Evolutionary conservation across 2,113 vertebrate species (phyloP), one percentile per base, ranked within the genome.

Genomic region (Atrichornis clamosus): DNA sequence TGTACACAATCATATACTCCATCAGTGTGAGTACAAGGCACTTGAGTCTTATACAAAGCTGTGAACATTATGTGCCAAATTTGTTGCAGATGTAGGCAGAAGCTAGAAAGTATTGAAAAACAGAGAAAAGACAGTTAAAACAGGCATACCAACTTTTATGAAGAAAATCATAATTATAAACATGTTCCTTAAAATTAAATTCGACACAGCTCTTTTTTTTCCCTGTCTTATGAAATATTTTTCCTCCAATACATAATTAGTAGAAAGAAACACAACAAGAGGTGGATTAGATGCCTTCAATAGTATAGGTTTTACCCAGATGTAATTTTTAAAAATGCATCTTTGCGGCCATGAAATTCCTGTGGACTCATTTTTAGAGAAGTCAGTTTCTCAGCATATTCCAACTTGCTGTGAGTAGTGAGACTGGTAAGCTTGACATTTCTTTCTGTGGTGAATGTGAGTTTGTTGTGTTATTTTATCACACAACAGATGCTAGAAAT

Each of bases 301-400:
- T 22, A 42, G 13, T 24, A 8, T 0, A 33, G 41, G 10, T 62
- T 83, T 82, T 75, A 37, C 32, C 11, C 60, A 75, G 77, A 16
- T 75, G 33, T 42, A 33, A 47, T 65, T 88, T 84, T 58, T 5
- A 69, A 95, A 94, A 82, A 80, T 88, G n/a, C 18, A 6, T 74
- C 47, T 96, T 96, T 96, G 78, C 73, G 95, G 81, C 41, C 53
- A 47, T 80, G 58, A 84, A 74, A 70, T 28, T 96, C 89, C 44
- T 74, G 44, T 46, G 70, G 59, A 41, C 64, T 92, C 64, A 72
- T 30, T 96, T 92, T 96, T 58, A 75, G 37, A 73, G 83, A 91
- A 96, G 55, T 82, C 86, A 92, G 41, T 90, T 93, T 98, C 91
- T 95, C 80, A 74, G 46, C 33, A 67, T 95, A 69, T 94, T 96